phyloP scores from a whole-genome alignment of 2,888 invertebrate species.

The Pammene aurita region DNA sequence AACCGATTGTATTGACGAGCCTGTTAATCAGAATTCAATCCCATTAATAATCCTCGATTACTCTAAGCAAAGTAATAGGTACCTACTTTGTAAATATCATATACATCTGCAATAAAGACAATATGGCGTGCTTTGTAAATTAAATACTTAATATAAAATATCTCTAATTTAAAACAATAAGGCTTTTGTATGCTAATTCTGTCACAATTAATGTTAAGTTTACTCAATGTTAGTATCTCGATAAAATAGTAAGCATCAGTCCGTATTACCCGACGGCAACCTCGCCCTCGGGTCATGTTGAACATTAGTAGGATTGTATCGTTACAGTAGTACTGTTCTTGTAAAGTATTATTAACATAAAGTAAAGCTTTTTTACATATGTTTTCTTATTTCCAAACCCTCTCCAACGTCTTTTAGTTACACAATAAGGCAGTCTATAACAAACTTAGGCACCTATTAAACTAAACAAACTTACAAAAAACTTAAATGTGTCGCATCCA shows the following conservation, averaged over 20 bases:
- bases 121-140: conserved; percentile 75
- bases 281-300: conserved; percentile 25
- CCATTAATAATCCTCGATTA: conserved; percentile 22
- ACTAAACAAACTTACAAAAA: no score
- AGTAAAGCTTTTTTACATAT: conserved; percentile 60
- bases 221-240: conserved; percentile 23
- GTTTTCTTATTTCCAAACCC: conserved; percentile 38
- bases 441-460: no score
- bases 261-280: not conserved
- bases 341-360: conserved; percentile 68
- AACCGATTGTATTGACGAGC: not conserved
- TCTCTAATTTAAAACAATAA: conserved; percentile 35
- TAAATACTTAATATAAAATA: conserved; percentile 54
- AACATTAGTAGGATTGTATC: conserved; percentile 47
- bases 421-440: no score
- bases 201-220: conserved; percentile 26
- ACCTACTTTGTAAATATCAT: conserved; percentile 50
- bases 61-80: conserved; percentile 25
- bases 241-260: conserved; percentile 6
- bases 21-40: conserved; percentile 9
- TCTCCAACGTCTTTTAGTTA: no score
- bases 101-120: conserved; percentile 69
- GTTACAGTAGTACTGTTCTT: conserved; percentile 69
- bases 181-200: conserved; percentile 20
- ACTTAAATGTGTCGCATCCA: no score